A percentile compares a stretch with the other conserved stretches of the same genome.
Evolutionary conservation across 2,797 vertebrate genomes (phyloP).

Genomic region (Knipowitschia caucasica): DNA sequence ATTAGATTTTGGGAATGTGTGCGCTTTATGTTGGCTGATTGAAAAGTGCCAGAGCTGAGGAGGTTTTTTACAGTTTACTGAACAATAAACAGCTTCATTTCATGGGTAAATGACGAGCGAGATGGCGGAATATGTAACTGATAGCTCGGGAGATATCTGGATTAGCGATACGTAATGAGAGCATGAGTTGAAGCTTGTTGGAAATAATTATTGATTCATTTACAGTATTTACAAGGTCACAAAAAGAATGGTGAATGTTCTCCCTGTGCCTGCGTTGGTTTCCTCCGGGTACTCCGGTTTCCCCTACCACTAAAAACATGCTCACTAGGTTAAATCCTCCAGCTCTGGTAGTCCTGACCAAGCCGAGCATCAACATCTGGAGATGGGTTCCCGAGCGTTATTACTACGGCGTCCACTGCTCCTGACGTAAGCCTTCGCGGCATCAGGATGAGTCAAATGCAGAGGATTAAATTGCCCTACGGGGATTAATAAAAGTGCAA

Average conservation of each 20-base stretch:
- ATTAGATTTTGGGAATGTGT: slow-evolving; percentile 46
- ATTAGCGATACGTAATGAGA: slow-evolving; percentile 9
- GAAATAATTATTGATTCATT: not conserved
- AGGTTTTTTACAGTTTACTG: slow-evolving; percentile 20
- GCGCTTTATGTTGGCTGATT: slow-evolving; percentile 36
- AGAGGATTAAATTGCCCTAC: no score
- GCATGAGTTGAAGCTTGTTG: not conserved
- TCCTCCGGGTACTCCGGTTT: no score
- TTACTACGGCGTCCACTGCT: no score
- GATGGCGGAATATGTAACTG: slow-evolving; percentile 11
- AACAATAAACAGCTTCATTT: slow-evolving; percentile 22
- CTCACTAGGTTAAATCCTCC: no score
- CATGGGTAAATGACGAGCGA: slow-evolving; percentile 20
- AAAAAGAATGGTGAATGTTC: not conserved
- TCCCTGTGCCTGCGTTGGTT: no score
- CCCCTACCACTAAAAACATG: no score
- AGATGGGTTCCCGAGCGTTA: no score
- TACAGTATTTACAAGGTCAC: slow-evolving; percentile 1
- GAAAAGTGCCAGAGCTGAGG: slow-evolving; percentile 9
- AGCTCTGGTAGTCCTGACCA: no score
- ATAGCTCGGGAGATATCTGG: slow-evolving; percentile 28
- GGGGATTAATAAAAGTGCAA: no score
- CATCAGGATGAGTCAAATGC: no score
- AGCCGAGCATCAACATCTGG: no score
- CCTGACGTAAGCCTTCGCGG: no score